Conservation (phyloP, 1,140 invertebrate genomes). For the Neodiprion pinetum region DNA sequence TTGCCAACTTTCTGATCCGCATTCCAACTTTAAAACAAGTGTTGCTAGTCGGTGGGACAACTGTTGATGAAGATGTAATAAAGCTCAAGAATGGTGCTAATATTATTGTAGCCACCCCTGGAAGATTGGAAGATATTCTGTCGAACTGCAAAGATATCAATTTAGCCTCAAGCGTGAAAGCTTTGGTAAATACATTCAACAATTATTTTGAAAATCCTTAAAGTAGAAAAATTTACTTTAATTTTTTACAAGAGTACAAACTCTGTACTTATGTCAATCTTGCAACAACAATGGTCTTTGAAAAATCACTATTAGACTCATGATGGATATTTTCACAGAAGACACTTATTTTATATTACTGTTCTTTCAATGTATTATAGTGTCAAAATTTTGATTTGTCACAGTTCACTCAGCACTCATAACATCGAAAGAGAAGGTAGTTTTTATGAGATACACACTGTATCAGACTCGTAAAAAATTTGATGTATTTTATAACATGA, state of each 20-base stretch:
- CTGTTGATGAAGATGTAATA: conserved; percentile 75
- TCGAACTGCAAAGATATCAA: conserved; percentile 70
- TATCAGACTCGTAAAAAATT: no score
- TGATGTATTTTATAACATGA: no score
- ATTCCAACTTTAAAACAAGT: conserved; percentile 64
- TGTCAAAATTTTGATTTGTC: no score
- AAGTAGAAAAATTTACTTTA: not conserved
- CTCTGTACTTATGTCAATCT: no score
- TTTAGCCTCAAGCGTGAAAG: conserved; percentile 73
- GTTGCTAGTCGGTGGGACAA: conserved; percentile 85
- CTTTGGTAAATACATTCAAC: conserved; percentile 66
- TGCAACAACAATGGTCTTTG: no score
- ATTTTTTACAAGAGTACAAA: conserved; percentile 17
- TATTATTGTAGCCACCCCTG: conserved; percentile 92
- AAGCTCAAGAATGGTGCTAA: conserved; percentile 78
- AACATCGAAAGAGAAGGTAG: no score
- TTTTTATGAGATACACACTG: no score
- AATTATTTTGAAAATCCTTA: conserved; percentile 8
- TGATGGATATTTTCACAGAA: no score
- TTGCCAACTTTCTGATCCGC: conserved; percentile 67
- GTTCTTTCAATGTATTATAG: no score
- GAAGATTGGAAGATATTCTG: conserved; percentile 88
- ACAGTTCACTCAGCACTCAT: no score
- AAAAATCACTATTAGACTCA: no score
- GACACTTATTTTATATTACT: no score